Percentiles rank a stretch among this genome's conserved stretches.
Evolutionary conservation across 2,113 vertebrate genomes (phyloP).

Genomic region (Hiodon alosoides): DNA sequence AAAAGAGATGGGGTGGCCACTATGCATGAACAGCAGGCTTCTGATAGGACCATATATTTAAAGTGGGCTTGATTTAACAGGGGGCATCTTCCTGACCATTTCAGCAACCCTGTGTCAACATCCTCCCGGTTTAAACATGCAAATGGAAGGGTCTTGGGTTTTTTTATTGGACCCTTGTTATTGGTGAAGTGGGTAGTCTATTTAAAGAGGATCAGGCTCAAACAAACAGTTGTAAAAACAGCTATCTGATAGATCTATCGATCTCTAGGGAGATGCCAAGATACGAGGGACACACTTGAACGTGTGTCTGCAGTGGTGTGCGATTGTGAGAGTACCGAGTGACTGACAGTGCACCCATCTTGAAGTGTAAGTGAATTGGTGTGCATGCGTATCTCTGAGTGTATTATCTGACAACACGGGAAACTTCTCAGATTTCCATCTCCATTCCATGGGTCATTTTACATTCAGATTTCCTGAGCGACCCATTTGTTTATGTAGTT

Average conservation of each 20-base stretch:
- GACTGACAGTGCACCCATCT: background rate
- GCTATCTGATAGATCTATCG: background rate
- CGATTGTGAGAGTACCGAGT: background rate
- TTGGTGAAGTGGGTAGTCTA: constrained; percentile 10
- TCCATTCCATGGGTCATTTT: background rate
- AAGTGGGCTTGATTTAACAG: background rate
- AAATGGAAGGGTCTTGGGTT: constrained; percentile 19
- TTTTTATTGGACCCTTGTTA: constrained; percentile 20
- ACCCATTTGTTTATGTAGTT: background rate
- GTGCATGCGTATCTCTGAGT: no score
- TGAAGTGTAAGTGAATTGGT: no score
- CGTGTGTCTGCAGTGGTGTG: constrained; percentile 24
- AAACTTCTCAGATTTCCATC: no score
- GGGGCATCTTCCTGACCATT: constrained; percentile 40
- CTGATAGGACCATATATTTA: background rate
- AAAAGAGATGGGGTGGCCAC: background rate
- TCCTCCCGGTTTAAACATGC: background rate
- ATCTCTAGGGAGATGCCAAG: background rate
- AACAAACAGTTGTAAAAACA: constrained; percentile 38
- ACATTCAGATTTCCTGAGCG: background rate
- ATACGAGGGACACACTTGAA: background rate
- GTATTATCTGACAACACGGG: no score
- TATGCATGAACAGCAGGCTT: background rate
- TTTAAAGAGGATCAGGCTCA: constrained; percentile 38
- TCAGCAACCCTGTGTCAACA: constrained; percentile 41